These are phyloP conservation scores for Brachymystax lenok DNA, from an alignment of 2,797 vertebrate species.

Conservation along the genomic window DNA sequence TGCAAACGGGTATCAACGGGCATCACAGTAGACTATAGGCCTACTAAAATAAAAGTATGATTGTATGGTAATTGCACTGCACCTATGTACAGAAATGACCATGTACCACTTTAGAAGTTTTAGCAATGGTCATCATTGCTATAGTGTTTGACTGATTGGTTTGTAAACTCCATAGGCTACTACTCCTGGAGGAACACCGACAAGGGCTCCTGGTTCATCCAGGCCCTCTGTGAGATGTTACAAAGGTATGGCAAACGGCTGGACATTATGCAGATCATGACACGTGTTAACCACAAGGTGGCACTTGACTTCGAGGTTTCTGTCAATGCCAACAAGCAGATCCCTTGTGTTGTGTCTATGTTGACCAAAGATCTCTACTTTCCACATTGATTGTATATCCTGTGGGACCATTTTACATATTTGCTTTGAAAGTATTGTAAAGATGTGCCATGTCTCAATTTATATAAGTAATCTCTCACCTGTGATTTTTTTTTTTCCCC, in stretches of 20 bases:
- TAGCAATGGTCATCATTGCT: background rate
- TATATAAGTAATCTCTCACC: background rate
- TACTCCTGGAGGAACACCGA: conserved; percentile 94
- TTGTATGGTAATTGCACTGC: background rate
- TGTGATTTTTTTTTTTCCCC: background rate
- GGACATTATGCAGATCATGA: conserved; percentile 88
- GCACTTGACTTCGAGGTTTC: conserved; percentile 86
- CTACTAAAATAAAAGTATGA: background rate
- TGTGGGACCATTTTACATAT: background rate
- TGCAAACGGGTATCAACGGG: background rate
- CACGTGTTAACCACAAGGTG: conserved; percentile 89
- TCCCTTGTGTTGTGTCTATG: conserved; percentile 88
- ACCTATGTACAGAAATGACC: background rate
- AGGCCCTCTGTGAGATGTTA: conserved; percentile 87
- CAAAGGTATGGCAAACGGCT: conserved; percentile 74
- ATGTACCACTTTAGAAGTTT: background rate
- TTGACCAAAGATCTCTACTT: conserved; percentile 96
- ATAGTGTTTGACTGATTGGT: background rate
- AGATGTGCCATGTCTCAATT: background rate
- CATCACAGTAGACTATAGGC: background rate
- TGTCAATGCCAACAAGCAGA: conserved; percentile 77
- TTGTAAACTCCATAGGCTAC: conserved; percentile 78
- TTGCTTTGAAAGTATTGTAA: background rate
- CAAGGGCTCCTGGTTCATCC: conserved; percentile 95
- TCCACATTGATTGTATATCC: conserved; percentile 58